Conservation (phyloP, 2,888 invertebrate species). For the Agapostemon virescens region DNA sequence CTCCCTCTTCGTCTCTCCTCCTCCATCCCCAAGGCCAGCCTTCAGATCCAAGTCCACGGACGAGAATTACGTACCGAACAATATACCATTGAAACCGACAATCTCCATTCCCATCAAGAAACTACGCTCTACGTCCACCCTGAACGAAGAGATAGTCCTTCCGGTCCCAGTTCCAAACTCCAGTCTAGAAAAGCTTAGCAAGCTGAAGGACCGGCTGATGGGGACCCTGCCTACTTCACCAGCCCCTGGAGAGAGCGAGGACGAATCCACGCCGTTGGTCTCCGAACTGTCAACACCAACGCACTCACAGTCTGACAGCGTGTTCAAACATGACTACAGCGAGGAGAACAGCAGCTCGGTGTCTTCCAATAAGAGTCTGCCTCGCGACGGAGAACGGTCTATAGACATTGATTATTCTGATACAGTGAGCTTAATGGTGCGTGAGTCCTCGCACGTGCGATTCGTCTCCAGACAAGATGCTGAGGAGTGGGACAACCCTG, state of each 20-base stretch:
- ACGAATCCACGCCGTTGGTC: conserved; percentile 87
- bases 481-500: conserved; percentile 76
- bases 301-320: conserved; percentile 73
- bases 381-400: conserved; percentile 66
- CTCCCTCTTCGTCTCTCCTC: conserved; percentile 75
- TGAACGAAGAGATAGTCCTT: conserved; percentile 65
- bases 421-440: conserved; percentile 66
- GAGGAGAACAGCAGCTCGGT: conserved; percentile 70
- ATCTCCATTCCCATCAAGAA: conserved; percentile 41
- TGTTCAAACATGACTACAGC: conserved; percentile 68
- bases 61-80: conserved; percentile 64
- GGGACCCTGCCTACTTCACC: conserved; percentile 49
- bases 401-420: conserved; percentile 65
- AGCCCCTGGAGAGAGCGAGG: conserved; percentile 81
- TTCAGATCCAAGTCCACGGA: conserved; percentile 76
- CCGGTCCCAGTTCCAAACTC: conserved; percentile 64
- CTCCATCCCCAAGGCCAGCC: conserved; percentile 74
- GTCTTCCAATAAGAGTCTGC: conserved; percentile 65
- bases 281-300: conserved; percentile 80
- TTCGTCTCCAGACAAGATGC: conserved; percentile 69
- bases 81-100: conserved; percentile 47
- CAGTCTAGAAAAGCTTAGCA: conserved; percentile 70
- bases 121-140: conserved; percentile 56
- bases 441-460: conserved; percentile 63
- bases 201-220: conserved; percentile 71